Base-by-base conservation (phyloP, 2,113 vertebrate genomes). In the Steatornis caripensis region DNA sequence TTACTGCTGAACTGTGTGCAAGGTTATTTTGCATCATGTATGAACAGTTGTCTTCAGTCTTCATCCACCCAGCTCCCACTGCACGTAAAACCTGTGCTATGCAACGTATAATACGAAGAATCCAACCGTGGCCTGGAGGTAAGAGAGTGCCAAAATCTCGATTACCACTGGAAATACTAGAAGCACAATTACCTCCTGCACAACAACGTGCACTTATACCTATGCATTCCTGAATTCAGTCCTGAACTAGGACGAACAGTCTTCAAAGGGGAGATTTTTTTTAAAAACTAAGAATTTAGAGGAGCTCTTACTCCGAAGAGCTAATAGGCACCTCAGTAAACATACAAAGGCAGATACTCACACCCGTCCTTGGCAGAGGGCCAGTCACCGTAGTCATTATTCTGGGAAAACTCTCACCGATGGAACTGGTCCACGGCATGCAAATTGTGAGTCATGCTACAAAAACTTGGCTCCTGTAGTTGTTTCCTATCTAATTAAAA, bases 401-500 rank as follows among this genome's bases (percentile, higher is more conserved):
- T 77, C 90, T 45, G 78, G 36, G 91, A 97, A 76, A 85, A 84
- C 75, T 96, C 82, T 89, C 93, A 65, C 75, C 85, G 89, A 96
- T 54, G 91, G 87, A 97, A 84, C 80, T 53, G 74, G 54, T 94
- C 85, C 86, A 60, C 6, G 0, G 71, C 26, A 36, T 15, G 37
- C 82, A 94, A 96, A 89, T 90, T 74, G 37, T 96, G 94, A 97
- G 82, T 97, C 97, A 98, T 6, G 61, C 79, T 54, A 78, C 95
- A 96, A 88, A 89, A 93, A 76, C 84, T 79, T 97, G 81, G 86
- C 96, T 96, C 64, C 84, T 66, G n/a, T 57, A 84, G 77, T 89
- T 94, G 78, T 93, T 96, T 97, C 94, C 91, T 84, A 75, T 96
- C 92, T 97, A 95, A 97, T 91, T 95, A 94, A 85, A 96, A 92